Base-by-base conservation (phyloP, 2,888 invertebrate genomes). In the Gastrophysa polygoni region DNA sequence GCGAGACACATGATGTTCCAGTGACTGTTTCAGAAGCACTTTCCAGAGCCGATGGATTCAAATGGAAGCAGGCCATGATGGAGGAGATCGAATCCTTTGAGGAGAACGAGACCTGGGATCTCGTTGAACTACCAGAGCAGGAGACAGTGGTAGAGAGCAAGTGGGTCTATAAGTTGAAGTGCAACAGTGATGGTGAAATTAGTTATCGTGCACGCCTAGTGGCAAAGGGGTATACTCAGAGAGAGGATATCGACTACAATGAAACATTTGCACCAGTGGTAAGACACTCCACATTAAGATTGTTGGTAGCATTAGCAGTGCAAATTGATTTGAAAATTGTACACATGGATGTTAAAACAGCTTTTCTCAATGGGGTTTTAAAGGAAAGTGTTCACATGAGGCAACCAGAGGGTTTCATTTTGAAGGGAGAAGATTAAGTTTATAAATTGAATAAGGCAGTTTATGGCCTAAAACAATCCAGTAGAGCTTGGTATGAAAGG, bases 231-330 rank as follows among this genome's bases (percentile, higher is more conserved):
- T 74, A 67, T 65, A 48, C 52, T 28, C 73, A 76, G 67, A 20
- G 55, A 56, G 64, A 66, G 16, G 75, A 73, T n/a, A 55, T 74
- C 10, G 67, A 76, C 57, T 76, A 65, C 54, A 57, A 62, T 34
- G 69, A 74, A 61, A 75, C 73, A 3, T 75, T 72, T 63, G 59
- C 72, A 6, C 74, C 74, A 17, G 74, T 75, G 4, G 68, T 69
- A 5, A 46, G 72, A 56, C 16, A 68, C 10, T 64, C 68, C 34
- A 69, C 73, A 1, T 66, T 75, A n/a, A 56, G 74, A 48, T 18
- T 71, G 14, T 17, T 75, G 21, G 24, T 69, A 14, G 68, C 73
- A 7, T 49, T 72, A 14, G 68, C 71, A 52, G 70, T 63, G n/a
- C 14, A 67, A 46, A 54, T 48, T 28, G 58, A 48, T 16, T 63